Evolutionary conservation across 2,797 vertebrate species (phyloP).

Genomic region (Gallinago stenura): DNA sequence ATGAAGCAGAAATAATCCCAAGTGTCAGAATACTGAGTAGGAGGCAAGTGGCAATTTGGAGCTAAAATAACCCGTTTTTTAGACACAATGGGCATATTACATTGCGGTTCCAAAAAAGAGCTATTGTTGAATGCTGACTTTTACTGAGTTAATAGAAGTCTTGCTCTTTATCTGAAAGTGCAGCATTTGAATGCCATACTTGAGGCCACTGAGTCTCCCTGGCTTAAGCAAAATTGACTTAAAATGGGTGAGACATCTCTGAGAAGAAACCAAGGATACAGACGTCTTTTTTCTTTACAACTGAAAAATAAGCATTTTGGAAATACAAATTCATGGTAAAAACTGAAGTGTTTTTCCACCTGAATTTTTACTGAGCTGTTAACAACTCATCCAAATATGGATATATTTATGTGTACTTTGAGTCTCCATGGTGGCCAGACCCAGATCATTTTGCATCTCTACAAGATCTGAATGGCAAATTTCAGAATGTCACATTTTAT

Average conservation of each 20-base stretch:
- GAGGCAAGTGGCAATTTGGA: conserved; percentile 65
- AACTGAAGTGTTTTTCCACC: background rate
- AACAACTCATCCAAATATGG: background rate
- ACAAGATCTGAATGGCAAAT: background rate
- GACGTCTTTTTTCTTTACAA: background rate
- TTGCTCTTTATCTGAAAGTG: background rate
- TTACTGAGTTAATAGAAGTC: background rate
- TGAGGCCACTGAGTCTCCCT: background rate
- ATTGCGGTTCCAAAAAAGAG: background rate
- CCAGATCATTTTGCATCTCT: background rate
- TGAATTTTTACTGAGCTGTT: background rate
- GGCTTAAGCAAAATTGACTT: background rate
- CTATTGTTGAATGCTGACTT: conserved; percentile 31
- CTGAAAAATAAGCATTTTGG: background rate
- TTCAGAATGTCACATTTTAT: background rate
- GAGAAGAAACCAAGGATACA: background rate
- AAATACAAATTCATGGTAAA: background rate
- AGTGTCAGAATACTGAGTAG: conserved; percentile 69
- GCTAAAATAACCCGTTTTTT: conserved; percentile 61
- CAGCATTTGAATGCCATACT: background rate
- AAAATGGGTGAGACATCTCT: background rate
- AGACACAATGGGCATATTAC: conserved; percentile 33
- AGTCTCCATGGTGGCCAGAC: background rate
- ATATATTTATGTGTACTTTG: background rate
- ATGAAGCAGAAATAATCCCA: conserved; percentile 69